phyloP scores from a whole-genome alignment of 2,888 invertebrate genomes.

The Plusia festucae region DNA sequence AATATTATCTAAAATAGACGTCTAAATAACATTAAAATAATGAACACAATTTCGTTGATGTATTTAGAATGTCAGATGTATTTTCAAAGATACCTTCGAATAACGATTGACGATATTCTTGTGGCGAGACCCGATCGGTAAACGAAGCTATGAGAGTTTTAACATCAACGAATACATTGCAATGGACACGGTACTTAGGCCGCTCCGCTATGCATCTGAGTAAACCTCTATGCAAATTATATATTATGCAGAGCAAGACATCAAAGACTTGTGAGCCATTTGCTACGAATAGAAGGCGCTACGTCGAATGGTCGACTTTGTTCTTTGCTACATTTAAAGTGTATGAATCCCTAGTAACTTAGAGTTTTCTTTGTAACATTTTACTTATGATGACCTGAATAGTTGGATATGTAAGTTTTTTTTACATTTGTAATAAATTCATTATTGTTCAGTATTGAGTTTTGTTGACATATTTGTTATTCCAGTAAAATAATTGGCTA shows the following conservation, averaged over 20 bases:
- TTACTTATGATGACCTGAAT: no score
- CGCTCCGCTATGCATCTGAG: neutral
- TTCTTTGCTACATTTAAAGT: neutral
- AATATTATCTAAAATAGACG: no score
- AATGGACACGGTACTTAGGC: constrained; percentile 6
- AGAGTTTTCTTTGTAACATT: neutral
- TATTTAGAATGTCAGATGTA: no score
- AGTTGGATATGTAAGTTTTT: no score
- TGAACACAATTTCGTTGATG: no score
- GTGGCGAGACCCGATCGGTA: neutral
- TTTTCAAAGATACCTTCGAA: neutral
- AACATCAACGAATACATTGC: constrained; percentile 6
- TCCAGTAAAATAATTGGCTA: no score
- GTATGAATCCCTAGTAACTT: neutral
- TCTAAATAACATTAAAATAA: no score
- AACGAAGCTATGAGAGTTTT: neutral
- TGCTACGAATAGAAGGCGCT: neutral
- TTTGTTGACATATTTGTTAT: no score
- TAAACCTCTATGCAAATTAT: constrained; percentile 8
- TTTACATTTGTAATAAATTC: no score
- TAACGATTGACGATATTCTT: constrained; percentile 1
- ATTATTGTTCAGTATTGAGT: no score
- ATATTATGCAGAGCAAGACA: constrained; percentile 2
- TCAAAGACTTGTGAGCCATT: neutral
- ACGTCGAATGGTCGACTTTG: neutral